A percentile compares a stretch with the other conserved stretches of the same genome.
These are phyloP conservation scores for Actenoides lindsayi DNA, from an alignment of 2,113 vertebrate genomes.

Conservation along the genomic window DNA sequence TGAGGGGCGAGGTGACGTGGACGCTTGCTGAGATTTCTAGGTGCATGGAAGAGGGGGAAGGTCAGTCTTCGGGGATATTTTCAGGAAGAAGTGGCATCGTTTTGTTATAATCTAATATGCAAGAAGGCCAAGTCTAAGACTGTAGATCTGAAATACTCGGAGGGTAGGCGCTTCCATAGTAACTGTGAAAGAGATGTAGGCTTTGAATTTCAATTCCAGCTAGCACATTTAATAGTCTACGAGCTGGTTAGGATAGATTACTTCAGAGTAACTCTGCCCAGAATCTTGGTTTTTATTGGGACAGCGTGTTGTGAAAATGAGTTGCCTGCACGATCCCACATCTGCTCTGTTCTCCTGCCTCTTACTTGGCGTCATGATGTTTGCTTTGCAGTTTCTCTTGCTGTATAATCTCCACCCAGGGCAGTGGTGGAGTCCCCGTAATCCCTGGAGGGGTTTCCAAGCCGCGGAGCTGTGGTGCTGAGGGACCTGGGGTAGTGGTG, in stretches of 20 bases:
- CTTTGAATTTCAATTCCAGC: conserved; percentile 65
- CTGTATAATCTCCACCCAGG: neutral
- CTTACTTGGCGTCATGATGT: neutral
- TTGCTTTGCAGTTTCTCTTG: neutral
- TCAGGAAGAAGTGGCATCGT: conserved; percentile 15
- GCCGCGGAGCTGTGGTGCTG: neutral
- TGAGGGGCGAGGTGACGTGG: neutral
- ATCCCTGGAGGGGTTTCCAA: neutral
- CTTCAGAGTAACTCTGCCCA: neutral
- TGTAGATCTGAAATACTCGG: conserved; percentile 58
- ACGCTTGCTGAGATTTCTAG: neutral
- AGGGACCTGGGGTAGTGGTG: neutral
- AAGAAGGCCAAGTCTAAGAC: conserved; percentile 51
- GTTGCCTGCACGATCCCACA: neutral
- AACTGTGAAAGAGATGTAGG: conserved; percentile 63
- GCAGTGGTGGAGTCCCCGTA: neutral
- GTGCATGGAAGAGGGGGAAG: neutral
- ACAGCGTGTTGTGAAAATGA: neutral
- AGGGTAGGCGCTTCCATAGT: conserved; percentile 72
- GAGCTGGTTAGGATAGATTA: neutral
- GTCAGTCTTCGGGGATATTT: conserved; percentile 30
- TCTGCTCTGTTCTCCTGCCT: neutral
- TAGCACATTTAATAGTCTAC: conserved; percentile 46
- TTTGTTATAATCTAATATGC: conserved; percentile 37
- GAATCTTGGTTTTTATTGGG: neutral